phyloP scores from a whole-genome alignment of 2,888 invertebrate species.

The Pimpla rufipes region DNA sequence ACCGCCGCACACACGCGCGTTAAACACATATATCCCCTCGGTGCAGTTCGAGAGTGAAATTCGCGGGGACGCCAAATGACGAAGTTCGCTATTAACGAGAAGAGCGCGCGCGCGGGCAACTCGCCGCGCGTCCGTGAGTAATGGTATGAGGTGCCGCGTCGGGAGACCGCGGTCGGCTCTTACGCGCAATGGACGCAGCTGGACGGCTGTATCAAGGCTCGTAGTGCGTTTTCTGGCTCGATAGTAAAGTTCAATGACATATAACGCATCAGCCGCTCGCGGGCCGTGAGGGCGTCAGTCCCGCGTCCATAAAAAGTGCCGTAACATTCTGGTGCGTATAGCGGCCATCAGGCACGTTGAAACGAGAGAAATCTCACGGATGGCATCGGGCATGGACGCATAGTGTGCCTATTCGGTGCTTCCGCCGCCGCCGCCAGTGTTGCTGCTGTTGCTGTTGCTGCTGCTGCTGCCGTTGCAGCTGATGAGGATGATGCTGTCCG shows the following conservation, averaged over 20 bases:
- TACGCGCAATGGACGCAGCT: slow-evolving; percentile 1
- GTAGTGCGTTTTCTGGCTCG: slow-evolving; percentile 66
- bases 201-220: slow-evolving; percentile 22
- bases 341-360: slow-evolving; percentile 23
- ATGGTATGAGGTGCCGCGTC: slow-evolving; percentile 1
- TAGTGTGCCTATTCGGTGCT: slow-evolving; percentile 21
- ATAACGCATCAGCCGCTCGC: slow-evolving; percentile 65
- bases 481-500: slow-evolving; percentile 11
- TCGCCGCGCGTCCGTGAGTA: slow-evolving; percentile 7
- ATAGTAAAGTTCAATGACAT: slow-evolving; percentile 75
- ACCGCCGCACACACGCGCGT: not conserved
- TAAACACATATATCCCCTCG: slow-evolving; percentile 19
- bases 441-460: not conserved
- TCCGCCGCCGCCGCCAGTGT: not conserved
- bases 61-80: slow-evolving; percentile 28
- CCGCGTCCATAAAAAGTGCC: slow-evolving; percentile 73
- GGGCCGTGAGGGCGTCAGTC: slow-evolving; percentile 21
- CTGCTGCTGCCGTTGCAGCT: not conserved
- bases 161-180: slow-evolving; percentile 12
- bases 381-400: slow-evolving; percentile 20
- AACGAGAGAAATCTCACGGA: slow-evolving; percentile 22
- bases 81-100: slow-evolving; percentile 39
- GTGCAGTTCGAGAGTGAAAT: slow-evolving; percentile 34
- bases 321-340: slow-evolving; percentile 64
- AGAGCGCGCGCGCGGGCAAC: not conserved